Conservation (phyloP, 1,140 invertebrate genomes). For the Batillaria attramentaria region DNA sequence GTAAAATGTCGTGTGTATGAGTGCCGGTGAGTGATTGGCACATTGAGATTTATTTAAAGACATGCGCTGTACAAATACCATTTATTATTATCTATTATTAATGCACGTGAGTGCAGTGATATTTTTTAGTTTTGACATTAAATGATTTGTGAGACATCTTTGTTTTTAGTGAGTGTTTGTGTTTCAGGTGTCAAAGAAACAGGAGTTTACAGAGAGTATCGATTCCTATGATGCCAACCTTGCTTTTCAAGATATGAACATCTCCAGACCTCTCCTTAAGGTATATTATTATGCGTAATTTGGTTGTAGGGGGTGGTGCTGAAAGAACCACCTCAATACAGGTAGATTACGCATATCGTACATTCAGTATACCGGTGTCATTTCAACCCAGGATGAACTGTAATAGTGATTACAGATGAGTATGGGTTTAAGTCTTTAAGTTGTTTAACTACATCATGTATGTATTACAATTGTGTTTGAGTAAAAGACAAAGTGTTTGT, state of each 20-base stretch:
- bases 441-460: not conserved
- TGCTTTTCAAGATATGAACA: conserved; percentile 93
- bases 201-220: conserved; percentile 81
- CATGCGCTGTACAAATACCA: not conserved
- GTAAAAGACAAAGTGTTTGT: no score
- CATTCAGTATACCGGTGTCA: no score
- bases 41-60: not conserved
- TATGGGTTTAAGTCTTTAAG: not conserved
- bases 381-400: no score
- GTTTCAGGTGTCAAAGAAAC: conserved; percentile 45
- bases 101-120: not conserved
- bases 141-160: not conserved
- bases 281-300: conserved; percentile 63
- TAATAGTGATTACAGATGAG: no score
- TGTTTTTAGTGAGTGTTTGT: not conserved
- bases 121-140: not conserved
- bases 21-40: not conserved
- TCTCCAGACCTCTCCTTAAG: conserved; percentile 90
- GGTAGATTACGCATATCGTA: not conserved
- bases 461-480: not conserved
- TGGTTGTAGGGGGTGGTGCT: not conserved
- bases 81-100: not conserved
- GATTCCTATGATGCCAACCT: conserved; percentile 79
- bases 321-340: not conserved
- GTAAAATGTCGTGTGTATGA: no score